A percentile compares a stretch with the other conserved stretches of the same genome.
These are phyloP conservation scores for Stichodactyla mertensii DNA, from an alignment of 64 coral and sea anemone species.

Conservation along the genomic window DNA sequence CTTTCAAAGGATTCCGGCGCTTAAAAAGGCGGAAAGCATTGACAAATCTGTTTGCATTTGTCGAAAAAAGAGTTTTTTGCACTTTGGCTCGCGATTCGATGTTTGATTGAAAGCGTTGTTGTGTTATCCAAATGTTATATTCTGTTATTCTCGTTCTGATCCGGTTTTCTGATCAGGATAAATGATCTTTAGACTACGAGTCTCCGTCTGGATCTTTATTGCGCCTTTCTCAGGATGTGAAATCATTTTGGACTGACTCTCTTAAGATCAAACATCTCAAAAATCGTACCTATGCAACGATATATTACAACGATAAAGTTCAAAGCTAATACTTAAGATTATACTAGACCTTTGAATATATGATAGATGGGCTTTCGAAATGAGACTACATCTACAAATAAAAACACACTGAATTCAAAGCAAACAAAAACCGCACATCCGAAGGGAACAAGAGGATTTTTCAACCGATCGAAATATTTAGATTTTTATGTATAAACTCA, in stretches of 20 bases:
- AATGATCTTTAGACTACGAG: conserved; percentile 1
- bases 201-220: not conserved
- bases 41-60: conserved; percentile 9
- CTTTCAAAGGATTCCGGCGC: conserved; percentile 10
- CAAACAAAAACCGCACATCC: not conserved
- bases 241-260: not conserved
- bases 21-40: not conserved
- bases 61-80: not conserved
- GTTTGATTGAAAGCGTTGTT: not conserved
- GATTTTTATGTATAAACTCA: not conserved
- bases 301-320: not conserved
- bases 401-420: not conserved
- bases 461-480: not conserved
- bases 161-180: not conserved
- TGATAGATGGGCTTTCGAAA: not conserved
- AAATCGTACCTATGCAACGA: not conserved
- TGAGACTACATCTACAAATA: not conserved
- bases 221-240: not conserved
- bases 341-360: not conserved
- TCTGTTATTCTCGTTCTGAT: not conserved
- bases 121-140: not conserved
- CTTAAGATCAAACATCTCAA: not conserved
- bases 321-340: not conserved
- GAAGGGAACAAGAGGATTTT: not conserved
- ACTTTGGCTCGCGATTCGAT: not conserved